Conservation (phyloP, 2,797 vertebrate genomes). For the Threskiornis aethiopicus region DNA sequence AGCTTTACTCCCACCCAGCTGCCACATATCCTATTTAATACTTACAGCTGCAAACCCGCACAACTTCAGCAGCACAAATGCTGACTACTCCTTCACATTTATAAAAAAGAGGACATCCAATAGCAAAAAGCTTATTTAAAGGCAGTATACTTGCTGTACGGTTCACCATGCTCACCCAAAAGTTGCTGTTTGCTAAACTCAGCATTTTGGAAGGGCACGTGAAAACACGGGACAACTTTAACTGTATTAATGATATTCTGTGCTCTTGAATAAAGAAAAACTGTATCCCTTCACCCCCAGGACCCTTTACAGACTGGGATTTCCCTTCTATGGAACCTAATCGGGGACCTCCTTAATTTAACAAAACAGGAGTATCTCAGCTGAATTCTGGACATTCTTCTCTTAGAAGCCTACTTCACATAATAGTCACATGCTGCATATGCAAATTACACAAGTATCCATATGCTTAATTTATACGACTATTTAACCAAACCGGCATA, state of each 20-base stretch:
- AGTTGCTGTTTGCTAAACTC: not conserved
- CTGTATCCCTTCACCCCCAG: not conserved
- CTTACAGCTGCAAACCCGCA: not conserved
- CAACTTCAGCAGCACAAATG: not conserved
- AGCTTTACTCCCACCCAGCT: not conserved
- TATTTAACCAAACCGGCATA: constrained; percentile 46
- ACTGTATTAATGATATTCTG: not conserved
- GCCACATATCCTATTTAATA: not conserved
- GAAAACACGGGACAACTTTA: not conserved
- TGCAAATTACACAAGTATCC: constrained; percentile 36
- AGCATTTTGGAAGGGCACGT: not conserved
- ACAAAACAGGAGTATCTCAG: not conserved
- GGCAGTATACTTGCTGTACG: not conserved
- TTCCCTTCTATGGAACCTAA: not conserved
- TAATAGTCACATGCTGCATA: not conserved
- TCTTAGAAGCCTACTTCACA: constrained; percentile 4
- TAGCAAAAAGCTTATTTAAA: not conserved
- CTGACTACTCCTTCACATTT: not conserved
- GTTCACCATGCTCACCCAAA: not conserved
- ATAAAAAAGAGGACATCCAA: not conserved
- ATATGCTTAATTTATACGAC: constrained; percentile 33
- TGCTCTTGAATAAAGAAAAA: not conserved
- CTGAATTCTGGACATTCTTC: not conserved
- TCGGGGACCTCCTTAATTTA: not conserved
- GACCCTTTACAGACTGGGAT: not conserved